Conservation (phyloP, 2,888 invertebrate genomes). For the Trissonchulus latispiculum region DNA sequence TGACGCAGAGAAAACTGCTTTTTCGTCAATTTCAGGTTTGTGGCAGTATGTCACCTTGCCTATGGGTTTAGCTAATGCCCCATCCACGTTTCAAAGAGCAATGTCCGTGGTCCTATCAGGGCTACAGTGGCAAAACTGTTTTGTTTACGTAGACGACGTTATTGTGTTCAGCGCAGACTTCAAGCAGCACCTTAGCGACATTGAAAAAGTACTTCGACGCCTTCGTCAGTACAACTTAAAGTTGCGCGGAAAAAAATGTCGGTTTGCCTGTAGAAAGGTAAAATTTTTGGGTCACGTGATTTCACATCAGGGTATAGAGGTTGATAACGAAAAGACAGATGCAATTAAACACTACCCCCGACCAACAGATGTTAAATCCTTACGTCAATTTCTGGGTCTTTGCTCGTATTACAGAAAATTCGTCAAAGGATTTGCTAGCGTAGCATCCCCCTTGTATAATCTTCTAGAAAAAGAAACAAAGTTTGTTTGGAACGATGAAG, state of each 20-base stretch:
- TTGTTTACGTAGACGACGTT: not conserved
- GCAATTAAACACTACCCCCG: not conserved
- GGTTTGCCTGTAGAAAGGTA: not conserved
- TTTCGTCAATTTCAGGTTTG: not conserved
- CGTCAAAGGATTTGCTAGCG: not conserved
- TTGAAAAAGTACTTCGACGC: not conserved
- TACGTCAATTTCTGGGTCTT: not conserved
- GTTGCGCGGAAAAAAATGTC: not conserved
- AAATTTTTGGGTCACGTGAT: not conserved
- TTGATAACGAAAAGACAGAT: not conserved
- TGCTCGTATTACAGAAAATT: constrained; percentile 1
- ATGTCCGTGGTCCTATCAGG: not conserved
- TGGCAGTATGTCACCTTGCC: not conserved
- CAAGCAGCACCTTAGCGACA: not conserved
- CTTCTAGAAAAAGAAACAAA: not conserved
- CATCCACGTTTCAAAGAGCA: not conserved
- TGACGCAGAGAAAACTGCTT: not conserved
- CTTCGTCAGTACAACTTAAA: not conserved
- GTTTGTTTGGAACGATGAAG: not conserved
- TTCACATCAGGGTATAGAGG: not conserved
- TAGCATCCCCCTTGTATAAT: not conserved
- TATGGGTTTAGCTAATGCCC: not conserved
- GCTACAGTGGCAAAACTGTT: not conserved
- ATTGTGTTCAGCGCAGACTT: not conserved
- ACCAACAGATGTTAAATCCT: not conserved